Conservation (phyloP, 2,888 invertebrate genomes). For the Pollenia labialis region DNA sequence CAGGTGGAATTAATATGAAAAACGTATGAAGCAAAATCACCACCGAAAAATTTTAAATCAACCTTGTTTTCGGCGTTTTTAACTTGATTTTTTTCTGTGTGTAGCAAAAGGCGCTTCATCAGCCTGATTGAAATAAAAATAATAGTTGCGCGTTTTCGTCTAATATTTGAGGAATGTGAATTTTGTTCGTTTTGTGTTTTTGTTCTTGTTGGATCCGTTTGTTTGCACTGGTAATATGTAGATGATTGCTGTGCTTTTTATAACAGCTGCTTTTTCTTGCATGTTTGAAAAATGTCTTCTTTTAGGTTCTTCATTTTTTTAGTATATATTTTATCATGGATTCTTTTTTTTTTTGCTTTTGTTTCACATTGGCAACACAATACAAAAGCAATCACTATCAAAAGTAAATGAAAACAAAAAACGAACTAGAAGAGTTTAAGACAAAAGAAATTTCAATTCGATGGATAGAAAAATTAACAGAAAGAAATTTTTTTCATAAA, state of each 20-base stretch:
- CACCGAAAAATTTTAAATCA: no score
- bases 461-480: conserved; percentile 63
- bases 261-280: conserved; percentile 34
- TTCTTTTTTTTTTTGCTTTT: conserved; percentile 50
- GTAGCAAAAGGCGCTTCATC: no score
- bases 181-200: background rate
- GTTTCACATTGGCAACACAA: conserved; percentile 65
- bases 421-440: conserved; percentile 71
- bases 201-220: conserved; percentile 18
- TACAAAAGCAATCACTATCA: conserved; percentile 72
- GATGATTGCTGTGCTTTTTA: conserved; percentile 55
- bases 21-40: no score
- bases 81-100: no score
- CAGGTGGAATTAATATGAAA: no score
- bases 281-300: conserved; percentile 15
- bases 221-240: conserved; percentile 52
- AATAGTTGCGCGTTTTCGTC: background rate
- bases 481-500: conserved; percentile 51
- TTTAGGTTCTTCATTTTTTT: conserved; percentile 42
- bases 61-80: no score
- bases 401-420: conserved; percentile 63
- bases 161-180: background rate
- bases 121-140: no score
- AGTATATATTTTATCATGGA: conserved; percentile 36
- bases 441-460: conserved; percentile 74